These are phyloP conservation scores for Arctocebus calabarensis DNA, from an alignment of 2,797 vertebrate species.

Conservation along the genomic window DNA sequence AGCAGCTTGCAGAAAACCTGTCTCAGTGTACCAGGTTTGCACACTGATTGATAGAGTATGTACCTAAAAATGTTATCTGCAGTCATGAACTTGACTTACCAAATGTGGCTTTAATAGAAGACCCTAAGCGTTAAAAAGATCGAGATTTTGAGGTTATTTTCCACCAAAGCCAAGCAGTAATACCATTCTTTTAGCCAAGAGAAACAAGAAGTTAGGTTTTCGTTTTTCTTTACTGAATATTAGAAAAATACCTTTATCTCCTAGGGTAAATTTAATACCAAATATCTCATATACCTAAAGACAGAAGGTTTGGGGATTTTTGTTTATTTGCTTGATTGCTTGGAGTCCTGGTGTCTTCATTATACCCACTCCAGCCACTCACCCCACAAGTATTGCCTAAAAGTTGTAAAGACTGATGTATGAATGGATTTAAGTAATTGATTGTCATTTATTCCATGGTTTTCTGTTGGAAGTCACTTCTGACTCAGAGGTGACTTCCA, in stretches of 20 bases:
- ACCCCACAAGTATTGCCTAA: not conserved
- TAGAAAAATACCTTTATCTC: not conserved
- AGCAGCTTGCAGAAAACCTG: not conserved
- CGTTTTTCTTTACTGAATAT: not conserved
- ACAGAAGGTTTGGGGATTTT: not conserved
- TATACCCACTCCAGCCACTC: not conserved
- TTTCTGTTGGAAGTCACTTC: not conserved
- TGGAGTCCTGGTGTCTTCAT: not conserved
- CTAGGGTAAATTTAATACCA: not conserved
- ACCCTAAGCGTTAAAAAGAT: not conserved
- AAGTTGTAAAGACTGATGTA: not conserved
- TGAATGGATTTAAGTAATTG: not conserved
- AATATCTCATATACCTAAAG: not conserved
- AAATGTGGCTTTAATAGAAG: not conserved
- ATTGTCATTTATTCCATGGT: constrained; percentile 1
- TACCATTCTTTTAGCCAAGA: not conserved
- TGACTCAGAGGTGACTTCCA: too few relatives aligned
- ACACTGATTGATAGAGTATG: too few relatives aligned
- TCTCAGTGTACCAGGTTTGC: rapidly evolving
- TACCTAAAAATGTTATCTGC: not conserved
- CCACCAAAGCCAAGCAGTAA: not conserved
- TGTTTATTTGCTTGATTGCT: not conserved
- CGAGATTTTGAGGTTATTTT: not conserved
- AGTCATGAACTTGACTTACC: too few relatives aligned
- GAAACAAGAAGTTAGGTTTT: not conserved